phyloP scores from a whole-genome alignment of 2,113 vertebrate genomes.

The Mormyrus lacerda region DNA sequence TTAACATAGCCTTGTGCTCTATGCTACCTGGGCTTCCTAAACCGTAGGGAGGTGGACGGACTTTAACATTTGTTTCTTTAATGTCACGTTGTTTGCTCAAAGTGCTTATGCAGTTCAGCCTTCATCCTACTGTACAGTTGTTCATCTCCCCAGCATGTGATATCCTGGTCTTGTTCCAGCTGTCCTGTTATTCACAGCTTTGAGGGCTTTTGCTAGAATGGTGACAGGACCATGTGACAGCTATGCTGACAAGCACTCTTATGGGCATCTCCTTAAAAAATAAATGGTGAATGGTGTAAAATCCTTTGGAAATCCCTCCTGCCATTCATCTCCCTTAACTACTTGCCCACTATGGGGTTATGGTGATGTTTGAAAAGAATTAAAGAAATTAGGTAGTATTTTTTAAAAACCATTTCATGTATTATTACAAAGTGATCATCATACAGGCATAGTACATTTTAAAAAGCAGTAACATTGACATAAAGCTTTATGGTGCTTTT shows the following conservation, averaged over 20 bases:
- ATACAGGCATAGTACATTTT: not conserved
- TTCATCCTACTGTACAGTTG: not conserved
- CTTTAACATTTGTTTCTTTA: not conserved
- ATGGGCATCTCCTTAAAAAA: not conserved
- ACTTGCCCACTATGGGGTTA: not conserved
- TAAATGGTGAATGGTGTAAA: not conserved
- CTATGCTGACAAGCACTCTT: not conserved
- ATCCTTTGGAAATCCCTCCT: not conserved
- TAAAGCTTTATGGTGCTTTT: not conserved
- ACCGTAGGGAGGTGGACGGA: not conserved
- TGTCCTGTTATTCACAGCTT: not conserved
- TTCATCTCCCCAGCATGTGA: not conserved
- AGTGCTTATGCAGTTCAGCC: not conserved
- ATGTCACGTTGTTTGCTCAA: not conserved
- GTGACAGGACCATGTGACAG: not conserved
- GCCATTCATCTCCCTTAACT: not conserved
- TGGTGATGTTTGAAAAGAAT: not conserved
- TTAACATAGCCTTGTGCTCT: not conserved
- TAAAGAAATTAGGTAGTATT: not conserved
- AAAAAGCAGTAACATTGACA: not conserved
- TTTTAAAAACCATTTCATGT: not conserved
- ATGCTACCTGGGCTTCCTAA: not conserved
- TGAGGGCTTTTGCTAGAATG: not conserved
- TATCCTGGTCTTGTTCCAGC: not conserved
- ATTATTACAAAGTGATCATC: not conserved